Conservation (phyloP, 2,888 invertebrate genomes). For the Tolmerus cingulatus region DNA sequence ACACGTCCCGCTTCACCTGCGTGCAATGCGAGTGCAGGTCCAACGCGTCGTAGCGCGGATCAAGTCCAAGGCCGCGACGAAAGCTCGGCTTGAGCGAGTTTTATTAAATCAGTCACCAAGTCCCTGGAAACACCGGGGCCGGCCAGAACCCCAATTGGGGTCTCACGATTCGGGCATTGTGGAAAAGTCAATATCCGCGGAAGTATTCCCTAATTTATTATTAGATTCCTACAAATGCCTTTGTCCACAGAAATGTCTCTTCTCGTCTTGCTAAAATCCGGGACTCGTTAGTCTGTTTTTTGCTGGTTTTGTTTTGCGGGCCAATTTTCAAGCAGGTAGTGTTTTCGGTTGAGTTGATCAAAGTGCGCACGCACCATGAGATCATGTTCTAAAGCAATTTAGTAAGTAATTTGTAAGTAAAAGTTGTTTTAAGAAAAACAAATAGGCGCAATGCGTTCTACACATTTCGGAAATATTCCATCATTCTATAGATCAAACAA, state of each 20-base stretch:
- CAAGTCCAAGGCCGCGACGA: not conserved
- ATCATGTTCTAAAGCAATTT: not conserved
- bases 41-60: not conserved
- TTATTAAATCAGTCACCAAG: not conserved
- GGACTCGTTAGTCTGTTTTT: not conserved
- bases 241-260: not conserved
- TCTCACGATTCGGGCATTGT: not conserved
- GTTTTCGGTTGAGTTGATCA: not conserved
- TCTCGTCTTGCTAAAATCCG: not conserved
- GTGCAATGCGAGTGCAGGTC: not conserved
- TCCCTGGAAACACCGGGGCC: not conserved
- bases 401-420: not conserved
- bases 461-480: not conserved
- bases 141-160: not conserved
- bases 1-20: not conserved
- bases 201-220: not conserved
- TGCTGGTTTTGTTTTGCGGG: not conserved
- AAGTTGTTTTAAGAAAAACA: not conserved
- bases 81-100: not conserved
- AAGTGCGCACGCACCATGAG: not conserved
- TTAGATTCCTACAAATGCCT: not conserved
- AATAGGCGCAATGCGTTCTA: not conserved
- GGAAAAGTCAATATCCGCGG: not conserved
- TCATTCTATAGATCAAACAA: not conserved
- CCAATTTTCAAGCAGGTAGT: not conserved